Evolutionary conservation across 2,888 invertebrate genomes (phyloP).

Genomic region (Phyllotreta striolata): DNA sequence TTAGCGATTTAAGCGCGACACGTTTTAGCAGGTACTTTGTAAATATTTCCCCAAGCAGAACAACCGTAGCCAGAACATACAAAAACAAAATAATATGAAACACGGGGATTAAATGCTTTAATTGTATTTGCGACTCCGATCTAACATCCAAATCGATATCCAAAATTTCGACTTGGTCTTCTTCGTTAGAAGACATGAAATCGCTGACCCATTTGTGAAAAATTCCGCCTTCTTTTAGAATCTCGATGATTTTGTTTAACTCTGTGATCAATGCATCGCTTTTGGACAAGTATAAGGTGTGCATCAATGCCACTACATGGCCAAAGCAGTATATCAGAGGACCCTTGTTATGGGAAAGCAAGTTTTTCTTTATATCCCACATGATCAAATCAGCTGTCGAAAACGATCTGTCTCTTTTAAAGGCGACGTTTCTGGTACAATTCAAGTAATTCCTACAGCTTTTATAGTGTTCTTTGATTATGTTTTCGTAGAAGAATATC

Average conservation of each 20-base stretch:
- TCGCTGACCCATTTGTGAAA: constrained; percentile 38
- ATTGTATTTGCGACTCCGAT: constrained; percentile 5
- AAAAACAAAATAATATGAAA: constrained; percentile 14
- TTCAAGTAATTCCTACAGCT: constrained; percentile 42
- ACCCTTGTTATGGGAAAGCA: constrained; percentile 43
- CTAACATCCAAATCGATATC: constrained; percentile 9
- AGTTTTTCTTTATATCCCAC: constrained; percentile 47
- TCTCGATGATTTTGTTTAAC: constrained; percentile 48
- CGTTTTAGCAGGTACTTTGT: too few species aligned
- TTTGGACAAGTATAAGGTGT: constrained; percentile 50
- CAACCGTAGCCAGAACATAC: constrained; percentile 1
- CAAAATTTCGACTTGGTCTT: constrained; percentile 2
- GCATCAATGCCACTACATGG: constrained; percentile 50
- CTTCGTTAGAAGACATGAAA: not conserved
- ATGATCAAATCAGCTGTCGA: constrained; percentile 49
- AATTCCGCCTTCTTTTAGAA: constrained; percentile 48
- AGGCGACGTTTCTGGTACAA: constrained; percentile 48
- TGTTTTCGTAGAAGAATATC: constrained; percentile 42
- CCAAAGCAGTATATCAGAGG: constrained; percentile 46
- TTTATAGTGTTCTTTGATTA: constrained; percentile 24
- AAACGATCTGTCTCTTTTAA: constrained; percentile 44
- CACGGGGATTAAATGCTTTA: constrained; percentile 16
- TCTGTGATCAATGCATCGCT: constrained; percentile 51
- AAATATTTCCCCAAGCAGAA: constrained; percentile 19
- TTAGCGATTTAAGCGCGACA: too few species aligned